Evolutionary conservation across 1,140 invertebrate species (phyloP).

Genomic region (Atopsyche davidsoni): DNA sequence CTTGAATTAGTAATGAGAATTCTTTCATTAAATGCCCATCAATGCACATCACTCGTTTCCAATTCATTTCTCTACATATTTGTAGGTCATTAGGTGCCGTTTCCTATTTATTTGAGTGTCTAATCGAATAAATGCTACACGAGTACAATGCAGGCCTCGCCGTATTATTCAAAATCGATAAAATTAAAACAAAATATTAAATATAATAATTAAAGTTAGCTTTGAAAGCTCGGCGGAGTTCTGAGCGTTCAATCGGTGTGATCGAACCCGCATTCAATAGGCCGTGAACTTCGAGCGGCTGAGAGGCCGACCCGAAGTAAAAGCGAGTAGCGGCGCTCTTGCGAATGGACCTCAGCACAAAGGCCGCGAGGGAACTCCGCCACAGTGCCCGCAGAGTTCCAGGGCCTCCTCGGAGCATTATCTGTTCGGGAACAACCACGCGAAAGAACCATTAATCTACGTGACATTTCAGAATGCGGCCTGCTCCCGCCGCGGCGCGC

Average conservation of each 20-base stretch:
- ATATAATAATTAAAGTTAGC: no score
- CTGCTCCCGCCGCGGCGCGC: constrained; percentile 15
- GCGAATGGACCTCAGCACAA: constrained; percentile 9
- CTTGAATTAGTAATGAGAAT: constrained; percentile 2
- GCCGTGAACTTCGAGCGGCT: constrained; percentile 12
- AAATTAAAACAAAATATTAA: no score
- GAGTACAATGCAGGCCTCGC: no score
- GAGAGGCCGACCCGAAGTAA: constrained; percentile 18
- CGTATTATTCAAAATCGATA: no score
- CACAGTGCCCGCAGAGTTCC: no score
- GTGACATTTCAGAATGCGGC: constrained; percentile 27
- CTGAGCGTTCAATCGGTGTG: no score
- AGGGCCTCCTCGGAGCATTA: no score
- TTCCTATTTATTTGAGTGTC: background rate
- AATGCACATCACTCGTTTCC: background rate
- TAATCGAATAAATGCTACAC: no score
- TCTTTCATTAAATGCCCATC: constrained; percentile 11
- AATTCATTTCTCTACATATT: background rate
- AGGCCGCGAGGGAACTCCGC: no score
- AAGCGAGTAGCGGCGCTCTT: constrained; percentile 13
- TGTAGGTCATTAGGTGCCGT: constrained; percentile 7
- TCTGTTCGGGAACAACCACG: constrained; percentile 27
- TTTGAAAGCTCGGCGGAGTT: no score
- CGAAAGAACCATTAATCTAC: constrained; percentile 28
- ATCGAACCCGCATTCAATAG: no score